Evolutionary conservation across 92 coral and sea anemone species (phyloP), one percentile per base, ranked within the genome.

Genomic region (Zoanthus sociatus): DNA sequence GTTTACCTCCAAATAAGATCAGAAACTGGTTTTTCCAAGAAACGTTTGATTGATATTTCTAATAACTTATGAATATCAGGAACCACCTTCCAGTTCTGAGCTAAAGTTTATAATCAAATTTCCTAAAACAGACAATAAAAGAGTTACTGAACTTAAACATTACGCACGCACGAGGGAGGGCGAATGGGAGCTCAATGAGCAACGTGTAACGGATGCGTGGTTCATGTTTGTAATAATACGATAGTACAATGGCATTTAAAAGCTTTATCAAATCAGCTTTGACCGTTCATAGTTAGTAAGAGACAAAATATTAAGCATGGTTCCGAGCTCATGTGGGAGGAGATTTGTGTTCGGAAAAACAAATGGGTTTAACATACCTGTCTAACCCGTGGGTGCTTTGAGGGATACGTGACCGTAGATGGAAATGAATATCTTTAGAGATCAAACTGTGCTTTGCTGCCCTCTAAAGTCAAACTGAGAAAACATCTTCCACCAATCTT

Each of bases 51-150:
- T 84, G 98, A 95, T 74, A 73, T 89, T 33, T 20, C 87, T 5
- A 89, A 76, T 78, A 94, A 92, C 68, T 79, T 94, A n/a, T 90
- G 95, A 92, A 95, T 90, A 21, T 69, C 54, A 31, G 98, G 98
- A 1, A 74, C 90, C 32, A 92, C 95, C 4, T 90, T 92, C 84
- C 89, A 92, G 56, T 92, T 95, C 31, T 90, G 93, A 7, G 93
- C 98, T 16, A 94, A 92, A 58, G 92, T 94, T 14, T 94, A 92
- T 73, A 94, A 92, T 75, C 86, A 53, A 94, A 92, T 78, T 92
- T 94, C 78, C 73, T 37, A 30, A 76, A 46, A 76, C 16, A 1
- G 91, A 94, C 78, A 56, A 46, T 17, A 37, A 66, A 33, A 63
- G 94, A 45, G 72, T 94, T 51, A 30, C 75, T 12, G 88, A 92